Evolutionary conservation across 2,888 invertebrate genomes (phyloP).

Genomic region (Chelonus formosanus): DNA sequence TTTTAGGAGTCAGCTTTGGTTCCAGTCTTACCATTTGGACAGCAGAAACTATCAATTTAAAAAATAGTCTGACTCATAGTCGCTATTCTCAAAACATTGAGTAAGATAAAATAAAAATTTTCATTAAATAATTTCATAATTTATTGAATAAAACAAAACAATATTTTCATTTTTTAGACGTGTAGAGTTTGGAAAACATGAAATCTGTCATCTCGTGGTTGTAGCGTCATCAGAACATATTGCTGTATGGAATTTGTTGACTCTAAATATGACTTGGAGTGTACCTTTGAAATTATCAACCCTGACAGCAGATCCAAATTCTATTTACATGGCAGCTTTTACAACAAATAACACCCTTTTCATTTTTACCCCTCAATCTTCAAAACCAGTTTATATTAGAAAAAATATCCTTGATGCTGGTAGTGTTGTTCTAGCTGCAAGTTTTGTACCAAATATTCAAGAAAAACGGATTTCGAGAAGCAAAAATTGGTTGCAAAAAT

Average conservation of each 20-base stretch:
- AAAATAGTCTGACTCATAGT: conserved; percentile 68
- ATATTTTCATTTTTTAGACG: conserved; percentile 54
- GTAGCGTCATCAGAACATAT: conserved; percentile 69
- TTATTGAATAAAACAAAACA: not conserved
- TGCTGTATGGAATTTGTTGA: conserved; percentile 78
- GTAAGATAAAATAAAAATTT: conserved; percentile 50
- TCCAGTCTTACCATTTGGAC: conserved; percentile 76
- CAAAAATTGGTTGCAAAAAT: conserved; percentile 70
- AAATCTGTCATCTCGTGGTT: conserved; percentile 70
- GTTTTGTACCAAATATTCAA: conserved; percentile 70
- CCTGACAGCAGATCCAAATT: conserved; percentile 71
- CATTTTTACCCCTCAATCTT: conserved; percentile 71
- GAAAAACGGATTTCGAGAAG: conserved; percentile 50
- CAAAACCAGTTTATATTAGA: conserved; percentile 68
- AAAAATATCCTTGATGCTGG: conserved; percentile 65
- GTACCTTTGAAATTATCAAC: conserved; percentile 68
- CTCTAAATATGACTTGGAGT: conserved; percentile 75
- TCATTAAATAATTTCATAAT: no score
- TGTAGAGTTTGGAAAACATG: conserved; percentile 70
- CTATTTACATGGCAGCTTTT: conserved; percentile 75
- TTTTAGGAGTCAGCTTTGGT: conserved; percentile 76
- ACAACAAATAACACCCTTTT: conserved; percentile 73
- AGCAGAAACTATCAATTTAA: conserved; percentile 69
- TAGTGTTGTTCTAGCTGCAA: conserved; percentile 65
- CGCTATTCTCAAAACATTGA: conserved; percentile 60